A percentile compares a stretch with the other conserved stretches of the same genome.
Evolutionary conservation across 2,888 invertebrate genomes (phyloP).

Genomic region (Chymomyza fuscimana): DNA sequence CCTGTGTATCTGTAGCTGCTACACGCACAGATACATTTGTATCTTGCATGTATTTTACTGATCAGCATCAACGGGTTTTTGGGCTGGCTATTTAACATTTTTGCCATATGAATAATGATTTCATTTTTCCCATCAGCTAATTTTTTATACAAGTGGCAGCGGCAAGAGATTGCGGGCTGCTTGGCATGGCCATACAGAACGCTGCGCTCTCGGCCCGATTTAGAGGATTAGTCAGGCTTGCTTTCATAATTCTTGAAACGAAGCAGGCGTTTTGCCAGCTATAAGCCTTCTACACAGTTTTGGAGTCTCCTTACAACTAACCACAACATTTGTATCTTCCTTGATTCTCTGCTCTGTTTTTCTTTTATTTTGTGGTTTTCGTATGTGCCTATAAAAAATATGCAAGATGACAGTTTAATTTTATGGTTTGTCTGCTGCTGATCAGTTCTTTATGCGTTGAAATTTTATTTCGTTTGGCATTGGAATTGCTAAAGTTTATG

Average conservation of each 20-base stretch:
- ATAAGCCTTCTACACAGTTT: slow-evolving; percentile 1
- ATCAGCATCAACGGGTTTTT: neutral
- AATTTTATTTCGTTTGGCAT: slow-evolving; percentile 53
- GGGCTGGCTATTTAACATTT: slow-evolving; percentile 58
- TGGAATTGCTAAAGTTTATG: slow-evolving; percentile 19
- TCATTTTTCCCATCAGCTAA: slow-evolving; percentile 76
- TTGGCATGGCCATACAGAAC: neutral
- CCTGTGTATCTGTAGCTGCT: slow-evolving; percentile 25
- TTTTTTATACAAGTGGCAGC: slow-evolving; percentile 70
- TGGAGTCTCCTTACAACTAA: neutral
- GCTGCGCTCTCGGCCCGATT: slow-evolving; percentile 60
- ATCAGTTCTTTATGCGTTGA: slow-evolving; percentile 77
- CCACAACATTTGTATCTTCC: neutral
- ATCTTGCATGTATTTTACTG: neutral
- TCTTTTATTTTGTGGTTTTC: slow-evolving; percentile 18
- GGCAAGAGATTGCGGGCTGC: slow-evolving; percentile 1
- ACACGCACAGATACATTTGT: neutral
- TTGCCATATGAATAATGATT: slow-evolving; percentile 73
- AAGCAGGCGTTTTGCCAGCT: neutral
- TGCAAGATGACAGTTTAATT: slow-evolving; percentile 80
- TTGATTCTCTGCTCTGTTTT: slow-evolving; percentile 3
- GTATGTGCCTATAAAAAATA: slow-evolving; percentile 75
- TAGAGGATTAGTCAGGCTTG: slow-evolving; percentile 77
- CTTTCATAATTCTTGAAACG: slow-evolving; percentile 69
- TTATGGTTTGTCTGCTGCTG: slow-evolving; percentile 80